Base-by-base conservation (phyloP, 2,888 invertebrate genomes). In the Lysandra coridon region DNA sequence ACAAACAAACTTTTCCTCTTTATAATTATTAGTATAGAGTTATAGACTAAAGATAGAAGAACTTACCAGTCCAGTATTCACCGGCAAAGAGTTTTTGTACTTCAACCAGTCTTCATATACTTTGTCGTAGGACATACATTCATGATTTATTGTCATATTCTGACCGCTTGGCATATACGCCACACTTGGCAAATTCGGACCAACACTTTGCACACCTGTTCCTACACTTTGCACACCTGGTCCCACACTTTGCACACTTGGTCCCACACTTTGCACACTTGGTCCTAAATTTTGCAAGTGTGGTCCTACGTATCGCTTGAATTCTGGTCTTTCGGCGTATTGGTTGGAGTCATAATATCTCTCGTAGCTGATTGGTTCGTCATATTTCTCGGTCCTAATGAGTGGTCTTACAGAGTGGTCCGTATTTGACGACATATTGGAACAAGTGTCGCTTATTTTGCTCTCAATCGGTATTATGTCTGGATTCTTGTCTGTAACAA, bases 61-160 rank as follows among this genome's bases (percentile, higher is more conserved):
- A 92, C 94, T 91, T 80, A 94, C 94, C 91, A 94, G 87, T 78
- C 92, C 92, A 0, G 93, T 94, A 83, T 93, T 92, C 80, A 94
- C 84, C 1, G 94, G 93, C 85, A 94, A 88, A 84, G 93, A 91
- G 80, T 94, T 93, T 80, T 94, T 94, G 86, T 94, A 90, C 89
- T 96, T 93, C 92, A 96, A 82, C 94, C 95, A 93, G 91, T 96
- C 90, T 85, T 95, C 90, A 86, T 95, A 93, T 81, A 96, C 91
- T 82, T 94, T 90, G 82, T 94, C 90, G 87, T 93, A 92, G 0
- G 90, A 89, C 75, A 84, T 84, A 64, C 92, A 92, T 33, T 93
- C 92, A 17, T 82, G 80, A 30, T 33, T 69, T 37, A 69, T 14
- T 33, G 69, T 4, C 33, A 69, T 33, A 33, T 30, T 69, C 10